Conservation (phyloP, 2,888 invertebrate species). For the Noctua janthina region DNA sequence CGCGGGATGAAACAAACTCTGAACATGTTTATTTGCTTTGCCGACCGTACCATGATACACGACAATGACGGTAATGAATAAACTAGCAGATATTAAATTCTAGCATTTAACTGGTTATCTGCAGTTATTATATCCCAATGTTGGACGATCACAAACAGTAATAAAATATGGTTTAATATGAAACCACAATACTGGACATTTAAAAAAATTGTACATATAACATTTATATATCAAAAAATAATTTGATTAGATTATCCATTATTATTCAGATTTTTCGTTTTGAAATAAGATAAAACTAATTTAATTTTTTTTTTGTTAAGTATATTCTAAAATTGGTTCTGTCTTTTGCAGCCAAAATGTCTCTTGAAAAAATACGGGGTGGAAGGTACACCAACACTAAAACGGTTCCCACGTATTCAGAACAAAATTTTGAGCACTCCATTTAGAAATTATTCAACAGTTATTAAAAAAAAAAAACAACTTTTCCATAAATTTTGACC, state of each 20-base stretch:
- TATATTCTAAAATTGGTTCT: background rate
- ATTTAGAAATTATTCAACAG: too few relatives aligned
- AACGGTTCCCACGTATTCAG: too few relatives aligned
- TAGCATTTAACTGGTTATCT: constrained; percentile 12
- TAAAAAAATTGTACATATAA: background rate
- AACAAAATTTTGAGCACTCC: too few relatives aligned
- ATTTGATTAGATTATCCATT: background rate
- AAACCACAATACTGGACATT: background rate
- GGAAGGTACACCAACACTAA: too few relatives aligned
- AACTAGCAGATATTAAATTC: constrained; percentile 34
- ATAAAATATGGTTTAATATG: background rate
- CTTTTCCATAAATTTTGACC: too few relatives aligned
- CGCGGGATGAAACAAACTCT: constrained; percentile 6
- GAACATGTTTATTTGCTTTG: constrained; percentile 30
- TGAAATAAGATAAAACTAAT: background rate
- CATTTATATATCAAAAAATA: background rate
- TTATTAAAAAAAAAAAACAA: too few relatives aligned
- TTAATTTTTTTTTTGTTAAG: background rate
- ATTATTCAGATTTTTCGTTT: background rate
- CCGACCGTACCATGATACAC: constrained; percentile 45
- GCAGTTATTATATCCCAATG: constrained; percentile 19
- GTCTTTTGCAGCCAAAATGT: background rate
- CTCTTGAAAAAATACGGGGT: background rate
- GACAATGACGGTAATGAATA: constrained; percentile 37
- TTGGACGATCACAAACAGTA: constrained; percentile 21